phyloP scores from a whole-genome alignment of 2,888 invertebrate genomes.

The Eupeodes latifasciatus region DNA sequence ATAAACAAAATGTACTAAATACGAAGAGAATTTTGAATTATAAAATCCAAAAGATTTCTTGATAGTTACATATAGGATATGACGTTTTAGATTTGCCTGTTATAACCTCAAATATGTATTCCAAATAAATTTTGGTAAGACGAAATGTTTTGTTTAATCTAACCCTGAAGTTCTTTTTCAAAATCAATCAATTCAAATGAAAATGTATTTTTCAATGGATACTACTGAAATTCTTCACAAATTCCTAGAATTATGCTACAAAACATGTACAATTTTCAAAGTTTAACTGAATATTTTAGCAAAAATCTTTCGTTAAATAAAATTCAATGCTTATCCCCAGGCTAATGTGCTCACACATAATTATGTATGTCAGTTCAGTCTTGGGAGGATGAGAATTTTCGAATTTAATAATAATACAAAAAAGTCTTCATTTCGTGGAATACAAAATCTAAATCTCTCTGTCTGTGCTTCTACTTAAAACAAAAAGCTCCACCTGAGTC shows the following conservation, averaged over 20 bases:
- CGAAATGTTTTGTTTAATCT: too few species aligned
- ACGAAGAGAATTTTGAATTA: too few species aligned
- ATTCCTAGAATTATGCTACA: constrained; percentile 42
- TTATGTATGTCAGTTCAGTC: too few species aligned
- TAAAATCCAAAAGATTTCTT: too few species aligned
- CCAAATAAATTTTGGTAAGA: too few species aligned
- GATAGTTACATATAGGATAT: too few species aligned
- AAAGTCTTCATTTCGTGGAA: background rate
- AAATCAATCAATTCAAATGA: background rate
- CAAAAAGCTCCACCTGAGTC: too few species aligned
- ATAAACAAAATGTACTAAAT: too few species aligned
- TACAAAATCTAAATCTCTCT: background rate
- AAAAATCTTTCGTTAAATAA: constrained; percentile 9
- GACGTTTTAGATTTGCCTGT: too few species aligned
- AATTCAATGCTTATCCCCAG: constrained; percentile 47
- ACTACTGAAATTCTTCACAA: background rate
- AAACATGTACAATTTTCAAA: background rate
- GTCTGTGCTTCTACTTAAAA: background rate
- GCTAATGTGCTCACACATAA: constrained; percentile 3
- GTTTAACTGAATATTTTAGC: constrained; percentile 18
- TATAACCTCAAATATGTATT: too few species aligned
- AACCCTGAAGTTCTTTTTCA: background rate
- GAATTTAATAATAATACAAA: background rate
- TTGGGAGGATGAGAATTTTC: background rate
- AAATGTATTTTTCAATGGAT: background rate